These are phyloP conservation scores for Lymantria monacha DNA, from an alignment of 2,888 invertebrate species.

Conservation along the genomic window DNA sequence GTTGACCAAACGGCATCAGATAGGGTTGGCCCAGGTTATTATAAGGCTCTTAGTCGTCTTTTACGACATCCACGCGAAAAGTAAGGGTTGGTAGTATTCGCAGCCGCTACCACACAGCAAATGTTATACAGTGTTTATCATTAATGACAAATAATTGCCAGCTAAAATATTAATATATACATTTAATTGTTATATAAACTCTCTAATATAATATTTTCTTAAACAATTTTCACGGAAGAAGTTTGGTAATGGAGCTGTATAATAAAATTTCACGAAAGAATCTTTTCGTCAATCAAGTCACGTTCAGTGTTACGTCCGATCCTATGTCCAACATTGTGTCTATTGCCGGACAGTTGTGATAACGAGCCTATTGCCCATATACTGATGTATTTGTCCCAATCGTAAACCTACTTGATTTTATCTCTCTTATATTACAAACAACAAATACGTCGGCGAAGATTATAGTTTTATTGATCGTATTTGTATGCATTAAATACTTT, in stretches of 20 bases:
- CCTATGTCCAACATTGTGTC: slow-evolving; percentile 49
- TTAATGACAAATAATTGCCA: too few relatives aligned
- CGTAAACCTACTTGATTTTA: slow-evolving; percentile 51
- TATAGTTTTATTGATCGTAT: slow-evolving; percentile 46
- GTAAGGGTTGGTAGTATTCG: too few relatives aligned
- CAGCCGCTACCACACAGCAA: too few relatives aligned
- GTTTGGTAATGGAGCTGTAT: slow-evolving; percentile 12
- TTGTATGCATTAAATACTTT: slow-evolving; percentile 36
- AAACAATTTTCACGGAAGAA: not conserved
- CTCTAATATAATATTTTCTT: not conserved
- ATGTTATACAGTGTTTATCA: too few relatives aligned
- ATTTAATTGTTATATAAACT: too few relatives aligned
- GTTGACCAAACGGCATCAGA: too few relatives aligned
- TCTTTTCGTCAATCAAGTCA: slow-evolving; percentile 51
- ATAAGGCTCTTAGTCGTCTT: too few relatives aligned
- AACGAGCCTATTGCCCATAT: slow-evolving; percentile 46
- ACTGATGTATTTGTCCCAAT: slow-evolving; percentile 42
- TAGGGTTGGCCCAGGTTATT: too few relatives aligned
- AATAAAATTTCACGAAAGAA: slow-evolving; percentile 12
- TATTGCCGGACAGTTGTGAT: slow-evolving; percentile 43
- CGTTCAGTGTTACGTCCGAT: slow-evolving; percentile 59
- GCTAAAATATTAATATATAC: too few relatives aligned
- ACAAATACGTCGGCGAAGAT: slow-evolving; percentile 44
- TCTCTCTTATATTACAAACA: slow-evolving; percentile 4
- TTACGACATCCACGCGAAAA: too few relatives aligned